Percentiles rank a stretch among this genome's conserved stretches.
Evolutionary conservation across 1,140 invertebrate species (phyloP).

Genomic region (Colletes latitarsis): DNA sequence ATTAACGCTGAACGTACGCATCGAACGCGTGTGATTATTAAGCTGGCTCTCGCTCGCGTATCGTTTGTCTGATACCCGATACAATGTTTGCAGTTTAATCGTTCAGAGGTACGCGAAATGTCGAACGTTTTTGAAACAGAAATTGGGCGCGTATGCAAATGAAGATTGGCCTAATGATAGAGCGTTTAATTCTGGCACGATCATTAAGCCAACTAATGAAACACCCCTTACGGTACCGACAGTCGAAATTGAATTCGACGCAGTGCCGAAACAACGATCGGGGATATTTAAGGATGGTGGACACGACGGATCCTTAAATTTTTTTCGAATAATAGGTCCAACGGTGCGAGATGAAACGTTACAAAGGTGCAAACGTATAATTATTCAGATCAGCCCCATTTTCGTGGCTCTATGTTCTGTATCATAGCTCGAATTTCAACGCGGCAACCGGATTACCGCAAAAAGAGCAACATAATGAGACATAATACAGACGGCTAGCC

Average conservation of each 20-base stretch:
- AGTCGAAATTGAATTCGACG: constrained; percentile 31
- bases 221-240: background rate
- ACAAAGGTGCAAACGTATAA: constrained; percentile 32
- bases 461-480: constrained; percentile 54
- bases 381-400: constrained; percentile 36
- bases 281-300: background rate
- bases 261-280: background rate
- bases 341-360: background rate
- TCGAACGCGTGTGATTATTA: constrained; percentile 28
- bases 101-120: background rate
- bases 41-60: background rate
- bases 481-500: constrained; percentile 55
- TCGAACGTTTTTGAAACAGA: background rate
- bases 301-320: background rate
- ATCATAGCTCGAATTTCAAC: constrained; percentile 42
- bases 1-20: constrained; percentile 22
- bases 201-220: constrained; percentile 17
- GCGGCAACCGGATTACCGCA: constrained; percentile 32
- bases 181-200: background rate
- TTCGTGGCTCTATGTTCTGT: constrained; percentile 15
- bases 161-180: constrained; percentile 16
- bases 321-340: background rate
- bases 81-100: background rate
- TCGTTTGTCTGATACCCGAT: background rate
- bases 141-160: background rate